Evolutionary conservation across 2,888 invertebrate genomes (phyloP).

Genomic region (Microdon myrmicae): DNA sequence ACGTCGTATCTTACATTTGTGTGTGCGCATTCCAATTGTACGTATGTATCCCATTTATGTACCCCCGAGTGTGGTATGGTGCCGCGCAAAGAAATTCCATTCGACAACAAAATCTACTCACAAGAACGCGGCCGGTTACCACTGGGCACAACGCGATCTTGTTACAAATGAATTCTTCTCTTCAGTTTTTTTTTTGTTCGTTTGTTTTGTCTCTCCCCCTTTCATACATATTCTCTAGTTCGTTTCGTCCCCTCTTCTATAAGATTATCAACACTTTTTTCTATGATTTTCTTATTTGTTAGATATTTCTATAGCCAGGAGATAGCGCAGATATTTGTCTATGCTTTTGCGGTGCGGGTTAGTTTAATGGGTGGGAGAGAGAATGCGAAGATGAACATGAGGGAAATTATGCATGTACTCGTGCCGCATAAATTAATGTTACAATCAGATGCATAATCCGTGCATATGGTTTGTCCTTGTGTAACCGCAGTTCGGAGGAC

Average conservation of each 20-base stretch:
- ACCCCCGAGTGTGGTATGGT: constrained; percentile 17
- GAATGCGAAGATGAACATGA: constrained; percentile 9
- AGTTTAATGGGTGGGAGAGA: constrained; percentile 8
- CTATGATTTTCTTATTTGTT: constrained; percentile 46
- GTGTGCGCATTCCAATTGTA: constrained; percentile 48
- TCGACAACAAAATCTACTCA: constrained; percentile 55
- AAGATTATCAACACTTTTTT: constrained; percentile 40
- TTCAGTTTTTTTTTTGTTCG: constrained; percentile 13
- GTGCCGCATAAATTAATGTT: constrained; percentile 34
- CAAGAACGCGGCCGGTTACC: constrained; percentile 21
- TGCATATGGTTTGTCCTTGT: too few species aligned
- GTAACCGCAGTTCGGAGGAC: too few species aligned
- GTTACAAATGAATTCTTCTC: constrained; percentile 28
- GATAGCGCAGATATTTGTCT: constrained; percentile 46
- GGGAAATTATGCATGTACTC: constrained; percentile 13
- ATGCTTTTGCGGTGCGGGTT: constrained; percentile 14
- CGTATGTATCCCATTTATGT: constrained; percentile 35
- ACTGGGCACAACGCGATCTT: constrained; percentile 37
- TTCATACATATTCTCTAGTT: neutral
- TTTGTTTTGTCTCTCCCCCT: constrained; percentile 9
- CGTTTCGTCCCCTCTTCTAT: constrained; percentile 1
- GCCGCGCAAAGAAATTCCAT: constrained; percentile 55
- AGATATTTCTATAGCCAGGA: constrained; percentile 51
- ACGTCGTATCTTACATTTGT: constrained; percentile 4
- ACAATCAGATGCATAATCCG: too few species aligned